These are phyloP conservation scores for Chrysopa pallens DNA, from an alignment of 1,140 invertebrate species.

Conservation along the genomic window DNA sequence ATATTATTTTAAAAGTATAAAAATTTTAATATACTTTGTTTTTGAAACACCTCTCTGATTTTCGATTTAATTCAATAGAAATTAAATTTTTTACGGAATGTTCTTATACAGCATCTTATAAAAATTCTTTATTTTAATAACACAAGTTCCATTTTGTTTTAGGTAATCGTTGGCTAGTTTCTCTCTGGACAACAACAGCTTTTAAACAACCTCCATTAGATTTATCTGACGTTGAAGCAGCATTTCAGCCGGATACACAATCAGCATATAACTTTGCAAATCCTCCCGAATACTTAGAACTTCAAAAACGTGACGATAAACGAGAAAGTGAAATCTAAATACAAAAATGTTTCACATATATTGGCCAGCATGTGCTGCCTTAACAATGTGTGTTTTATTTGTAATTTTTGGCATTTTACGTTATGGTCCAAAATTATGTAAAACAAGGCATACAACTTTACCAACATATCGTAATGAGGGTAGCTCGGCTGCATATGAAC, in stretches of 20 bases:
- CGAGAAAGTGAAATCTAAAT: slow-evolving; percentile 63
- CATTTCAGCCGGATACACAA: slow-evolving; percentile 1
- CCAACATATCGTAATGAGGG: slow-evolving; percentile 36
- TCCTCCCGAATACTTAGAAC: slow-evolving; percentile 46
- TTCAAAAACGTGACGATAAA: slow-evolving; percentile 34
- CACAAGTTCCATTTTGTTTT: slow-evolving; percentile 10
- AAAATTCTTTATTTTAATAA: not conserved
- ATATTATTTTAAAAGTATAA: too few relatives aligned
- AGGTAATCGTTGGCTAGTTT: slow-evolving; percentile 69
- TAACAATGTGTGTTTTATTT: slow-evolving; percentile 48
- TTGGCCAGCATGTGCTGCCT: slow-evolving; percentile 42
- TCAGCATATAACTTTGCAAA: slow-evolving; percentile 5
- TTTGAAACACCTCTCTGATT: too few relatives aligned
- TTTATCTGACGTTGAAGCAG: slow-evolving; percentile 45
- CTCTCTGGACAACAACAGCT: slow-evolving; percentile 64
- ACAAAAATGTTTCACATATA: slow-evolving; percentile 18
- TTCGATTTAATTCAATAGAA: too few relatives aligned
- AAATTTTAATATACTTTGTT: too few relatives aligned
- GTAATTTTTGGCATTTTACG: slow-evolving; percentile 57
- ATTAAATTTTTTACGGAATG: too few relatives aligned
- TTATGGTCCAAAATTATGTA: slow-evolving; percentile 46
- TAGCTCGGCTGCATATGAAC: slow-evolving; percentile 34
- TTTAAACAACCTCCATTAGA: slow-evolving; percentile 68
- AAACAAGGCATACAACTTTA: slow-evolving; percentile 41
- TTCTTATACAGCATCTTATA: slow-evolving; percentile 3